phyloP scores from a whole-genome alignment of 2,113 vertebrate species.

The Aythya baeri region DNA sequence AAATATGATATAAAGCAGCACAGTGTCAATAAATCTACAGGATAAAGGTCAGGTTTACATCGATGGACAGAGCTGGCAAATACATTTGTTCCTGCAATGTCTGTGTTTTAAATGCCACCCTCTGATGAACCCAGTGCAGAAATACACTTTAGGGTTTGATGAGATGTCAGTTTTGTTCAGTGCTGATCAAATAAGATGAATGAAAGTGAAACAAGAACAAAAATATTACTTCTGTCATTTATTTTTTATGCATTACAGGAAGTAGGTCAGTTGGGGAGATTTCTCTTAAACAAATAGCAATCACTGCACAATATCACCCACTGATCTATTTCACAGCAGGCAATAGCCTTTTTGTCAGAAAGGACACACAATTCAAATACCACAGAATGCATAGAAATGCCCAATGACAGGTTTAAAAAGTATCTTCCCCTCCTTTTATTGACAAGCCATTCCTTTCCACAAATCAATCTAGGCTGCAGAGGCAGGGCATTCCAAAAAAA shows the following conservation, averaged over 20 bases:
- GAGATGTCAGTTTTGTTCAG: conserved; percentile 85
- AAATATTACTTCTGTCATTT: conserved; percentile 81
- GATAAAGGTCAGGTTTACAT: conserved; percentile 84
- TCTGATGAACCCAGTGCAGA: conserved; percentile 74
- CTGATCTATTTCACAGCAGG: conserved; percentile 63
- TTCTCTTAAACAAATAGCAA: conserved; percentile 82
- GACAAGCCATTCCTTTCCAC: not conserved
- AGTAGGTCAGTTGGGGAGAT: conserved; percentile 76
- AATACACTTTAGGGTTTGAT: conserved; percentile 80
- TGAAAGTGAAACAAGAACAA: conserved; percentile 81
- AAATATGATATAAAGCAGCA: conserved; percentile 78
- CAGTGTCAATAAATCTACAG: conserved; percentile 77
- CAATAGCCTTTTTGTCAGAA: conserved; percentile 31
- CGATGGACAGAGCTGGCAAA: conserved; percentile 74
- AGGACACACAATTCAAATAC: conserved; percentile 62
- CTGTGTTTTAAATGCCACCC: conserved; percentile 84
- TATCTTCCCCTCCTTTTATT: not conserved
- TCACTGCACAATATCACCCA: conserved; percentile 69
- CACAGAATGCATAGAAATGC: not conserved
- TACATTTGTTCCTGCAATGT: conserved; percentile 80
- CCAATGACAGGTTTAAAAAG: conserved; percentile 19
- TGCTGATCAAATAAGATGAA: conserved; percentile 86
- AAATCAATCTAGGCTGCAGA: not conserved
- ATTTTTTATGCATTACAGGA: conserved; percentile 73
- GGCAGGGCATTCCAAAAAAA: not conserved